Percentiles rank a stretch among this genome's conserved stretches.
phyloP scores from a whole-genome alignment of 2,113 vertebrate genomes.

The Mastomys natalensis region DNA sequence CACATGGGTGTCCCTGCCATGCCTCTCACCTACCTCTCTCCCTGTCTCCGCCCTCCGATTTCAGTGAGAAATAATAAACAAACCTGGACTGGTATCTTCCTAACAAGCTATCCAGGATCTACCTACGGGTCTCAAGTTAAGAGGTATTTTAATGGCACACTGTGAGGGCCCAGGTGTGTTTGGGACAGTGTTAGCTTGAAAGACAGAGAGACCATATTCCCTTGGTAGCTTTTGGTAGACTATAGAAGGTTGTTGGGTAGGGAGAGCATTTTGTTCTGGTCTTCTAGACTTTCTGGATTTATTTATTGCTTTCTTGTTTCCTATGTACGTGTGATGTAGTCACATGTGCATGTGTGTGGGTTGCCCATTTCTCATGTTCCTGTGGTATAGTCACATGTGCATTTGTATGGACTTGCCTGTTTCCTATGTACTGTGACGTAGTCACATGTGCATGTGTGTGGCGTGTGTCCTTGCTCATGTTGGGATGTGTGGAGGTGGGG shows the following conservation, averaged over 20 bases:
- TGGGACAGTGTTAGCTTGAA: accelerated
- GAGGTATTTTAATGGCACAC: neutral
- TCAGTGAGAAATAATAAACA: neutral
- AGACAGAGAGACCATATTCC: accelerated
- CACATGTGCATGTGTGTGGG: neutral
- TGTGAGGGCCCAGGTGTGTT: neutral
- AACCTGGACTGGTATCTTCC: neutral
- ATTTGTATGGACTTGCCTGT: no score
- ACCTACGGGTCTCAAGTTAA: neutral
- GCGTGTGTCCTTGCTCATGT: neutral
- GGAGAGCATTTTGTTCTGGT: neutral
- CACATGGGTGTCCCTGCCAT: neutral
- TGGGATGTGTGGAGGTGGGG: neutral
- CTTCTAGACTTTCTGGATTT: neutral
- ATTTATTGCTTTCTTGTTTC: neutral
- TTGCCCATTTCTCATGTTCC: no score
- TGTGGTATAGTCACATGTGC: neutral
- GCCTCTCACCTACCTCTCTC: accelerated
- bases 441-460: neutral
- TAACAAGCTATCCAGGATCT: neutral
- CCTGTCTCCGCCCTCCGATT: neutral
- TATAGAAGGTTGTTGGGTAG: neutral
- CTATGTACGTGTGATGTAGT: neutral
- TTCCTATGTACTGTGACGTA: no score
- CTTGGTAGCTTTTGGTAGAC: neutral